These are phyloP conservation scores for Panagrolaimus sp. DNA, from an alignment of 1,140 invertebrate species.

Conservation along the genomic window DNA sequence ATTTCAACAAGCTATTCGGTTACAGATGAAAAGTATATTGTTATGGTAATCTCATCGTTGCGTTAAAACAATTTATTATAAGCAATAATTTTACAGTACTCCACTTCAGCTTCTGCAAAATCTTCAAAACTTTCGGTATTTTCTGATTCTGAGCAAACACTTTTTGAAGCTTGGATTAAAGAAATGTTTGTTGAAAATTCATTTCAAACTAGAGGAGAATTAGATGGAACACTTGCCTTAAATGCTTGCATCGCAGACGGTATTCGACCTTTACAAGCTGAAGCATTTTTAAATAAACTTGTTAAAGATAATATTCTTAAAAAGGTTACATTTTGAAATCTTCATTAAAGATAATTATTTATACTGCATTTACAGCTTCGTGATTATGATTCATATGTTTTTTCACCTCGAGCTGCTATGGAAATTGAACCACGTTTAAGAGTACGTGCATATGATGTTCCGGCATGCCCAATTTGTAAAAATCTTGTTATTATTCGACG, in stretches of 20 bases:
- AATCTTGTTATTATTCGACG: not conserved
- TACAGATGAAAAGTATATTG: not conserved
- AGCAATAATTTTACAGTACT: too few species aligned
- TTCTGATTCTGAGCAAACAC: not conserved
- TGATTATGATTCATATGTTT: not conserved
- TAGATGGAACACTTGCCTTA: not conserved
- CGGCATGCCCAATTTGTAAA: not conserved
- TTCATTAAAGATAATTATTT: not conserved
- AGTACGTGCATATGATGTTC: not conserved
- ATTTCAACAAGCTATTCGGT: too few species aligned
- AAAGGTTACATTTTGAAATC: not conserved
- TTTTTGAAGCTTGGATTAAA: too few species aligned
- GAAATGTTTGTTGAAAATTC: not conserved
- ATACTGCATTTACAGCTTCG: not conserved
- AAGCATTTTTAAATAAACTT: not conserved
- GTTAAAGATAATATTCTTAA: not conserved
- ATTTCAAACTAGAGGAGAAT: not conserved
- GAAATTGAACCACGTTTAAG: not conserved
- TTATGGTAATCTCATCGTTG: not conserved
- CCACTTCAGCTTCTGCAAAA: not conserved
- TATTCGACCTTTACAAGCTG: not conserved
- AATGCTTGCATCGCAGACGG: too few species aligned
- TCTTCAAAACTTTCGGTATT: not conserved
- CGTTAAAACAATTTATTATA: not conserved
- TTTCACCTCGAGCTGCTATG: not conserved